phyloP scores from a whole-genome alignment of 2,797 vertebrate genomes.

The Mallotus villosus region DNA sequence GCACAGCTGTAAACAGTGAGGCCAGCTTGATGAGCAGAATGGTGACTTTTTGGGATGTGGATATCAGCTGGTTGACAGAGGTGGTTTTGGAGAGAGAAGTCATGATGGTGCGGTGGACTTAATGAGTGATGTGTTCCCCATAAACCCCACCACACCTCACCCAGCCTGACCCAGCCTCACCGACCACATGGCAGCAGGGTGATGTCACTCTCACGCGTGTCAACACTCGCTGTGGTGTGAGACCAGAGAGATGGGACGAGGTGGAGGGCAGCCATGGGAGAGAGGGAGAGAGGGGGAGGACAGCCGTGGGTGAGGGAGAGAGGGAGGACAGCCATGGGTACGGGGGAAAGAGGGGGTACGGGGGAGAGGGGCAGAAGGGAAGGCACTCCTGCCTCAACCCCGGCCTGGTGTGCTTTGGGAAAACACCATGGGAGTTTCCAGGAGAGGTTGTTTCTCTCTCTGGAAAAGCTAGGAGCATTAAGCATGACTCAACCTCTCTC shows the following conservation, averaged over 20 bases:
- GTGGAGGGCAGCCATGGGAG: background rate
- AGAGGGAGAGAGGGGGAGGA: background rate
- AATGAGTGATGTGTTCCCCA: background rate
- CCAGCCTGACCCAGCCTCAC: too few relatives aligned
- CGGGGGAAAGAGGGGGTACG: background rate
- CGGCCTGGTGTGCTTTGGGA: conserved; percentile 36
- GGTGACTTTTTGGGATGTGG: background rate
- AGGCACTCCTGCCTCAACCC: conserved; percentile 31
- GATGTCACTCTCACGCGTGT: conserved; percentile 41
- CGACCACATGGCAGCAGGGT: background rate
- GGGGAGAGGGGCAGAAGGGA: conserved; percentile 18
- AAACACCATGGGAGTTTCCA: conserved; percentile 59
- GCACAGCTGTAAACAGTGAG: background rate
- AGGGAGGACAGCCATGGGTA: background rate
- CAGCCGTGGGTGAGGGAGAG: background rate
- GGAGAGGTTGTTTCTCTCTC: conserved; percentile 48
- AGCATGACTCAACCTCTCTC: conserved; percentile 33
- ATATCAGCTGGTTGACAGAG: background rate
- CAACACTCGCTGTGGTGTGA: conserved; percentile 33
- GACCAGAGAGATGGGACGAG: background rate
- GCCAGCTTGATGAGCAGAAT: background rate
- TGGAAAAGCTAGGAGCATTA: conserved; percentile 37
- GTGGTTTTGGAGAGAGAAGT: too few relatives aligned
- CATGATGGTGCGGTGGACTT: background rate
- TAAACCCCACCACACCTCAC: background rate